These are phyloP conservation scores for Lagria hirta DNA, from an alignment of 2,888 invertebrate genomes.

Conservation along the genomic window DNA sequence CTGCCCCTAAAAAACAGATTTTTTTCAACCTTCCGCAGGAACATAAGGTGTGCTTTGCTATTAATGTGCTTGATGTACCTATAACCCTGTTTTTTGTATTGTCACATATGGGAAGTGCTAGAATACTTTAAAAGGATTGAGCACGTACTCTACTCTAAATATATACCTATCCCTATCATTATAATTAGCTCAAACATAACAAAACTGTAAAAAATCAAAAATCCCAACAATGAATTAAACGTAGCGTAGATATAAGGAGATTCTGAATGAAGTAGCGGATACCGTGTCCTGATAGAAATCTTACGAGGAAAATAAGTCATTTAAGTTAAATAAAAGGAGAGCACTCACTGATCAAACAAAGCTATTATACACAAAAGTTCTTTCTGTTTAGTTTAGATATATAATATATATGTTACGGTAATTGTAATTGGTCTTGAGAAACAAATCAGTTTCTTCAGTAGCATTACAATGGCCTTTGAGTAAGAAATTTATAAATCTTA, in stretches of 20 bases:
- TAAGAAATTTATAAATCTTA: constrained; percentile 26
- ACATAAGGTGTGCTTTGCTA: constrained; percentile 20
- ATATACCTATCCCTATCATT: constrained; percentile 3
- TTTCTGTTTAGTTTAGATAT: too few relatives aligned
- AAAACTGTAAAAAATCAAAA: constrained; percentile 14
- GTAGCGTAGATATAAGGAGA: constrained; percentile 7
- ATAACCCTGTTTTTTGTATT: constrained; percentile 28
- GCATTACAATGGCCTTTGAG: constrained; percentile 23
- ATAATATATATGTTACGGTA: too few relatives aligned
- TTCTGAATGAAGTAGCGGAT: constrained; percentile 12
- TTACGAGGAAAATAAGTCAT: constrained; percentile 11
- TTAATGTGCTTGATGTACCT: constrained; percentile 20
- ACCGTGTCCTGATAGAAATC: constrained; percentile 11
- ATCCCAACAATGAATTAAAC: constrained; percentile 11
- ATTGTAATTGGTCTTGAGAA: constrained; percentile 27
- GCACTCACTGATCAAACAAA: constrained; percentile 6
- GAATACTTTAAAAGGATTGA: constrained; percentile 31
- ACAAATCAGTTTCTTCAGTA: constrained; percentile 17
- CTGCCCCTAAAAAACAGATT: constrained; percentile 16
- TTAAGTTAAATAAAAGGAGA: constrained; percentile 10
- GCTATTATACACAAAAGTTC: constrained; percentile 11
- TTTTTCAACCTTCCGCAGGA: constrained; percentile 8
- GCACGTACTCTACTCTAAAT: constrained; percentile 15
- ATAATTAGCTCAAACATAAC: constrained; percentile 9
- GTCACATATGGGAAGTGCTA: constrained; percentile 33